phyloP scores from a whole-genome alignment of 2,888 invertebrate genomes.

The Stegana nigrithorax region DNA sequence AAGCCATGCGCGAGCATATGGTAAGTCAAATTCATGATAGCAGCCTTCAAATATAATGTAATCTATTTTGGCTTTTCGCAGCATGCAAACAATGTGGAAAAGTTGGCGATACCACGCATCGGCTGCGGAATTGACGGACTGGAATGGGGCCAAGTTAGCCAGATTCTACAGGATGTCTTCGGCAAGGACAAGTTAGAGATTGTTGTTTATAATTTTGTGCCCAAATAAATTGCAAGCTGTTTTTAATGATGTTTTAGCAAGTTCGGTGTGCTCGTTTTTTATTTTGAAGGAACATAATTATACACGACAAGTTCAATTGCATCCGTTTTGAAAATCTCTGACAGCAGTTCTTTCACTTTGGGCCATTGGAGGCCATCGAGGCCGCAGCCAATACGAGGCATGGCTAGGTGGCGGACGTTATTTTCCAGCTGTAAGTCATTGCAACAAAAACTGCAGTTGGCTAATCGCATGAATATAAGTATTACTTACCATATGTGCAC shows the following conservation, averaged over 20 bases:
- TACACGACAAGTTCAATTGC: conserved; percentile 70
- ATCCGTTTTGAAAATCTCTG: conserved; percentile 70
- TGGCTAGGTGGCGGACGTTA: conserved; percentile 71
- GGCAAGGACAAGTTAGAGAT: conserved; percentile 69
- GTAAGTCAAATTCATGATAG: conserved; percentile 31
- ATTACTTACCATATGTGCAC: conserved; percentile 61
- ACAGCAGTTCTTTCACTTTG: conserved; percentile 71
- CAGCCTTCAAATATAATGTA: conserved; percentile 16
- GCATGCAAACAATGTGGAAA: conserved; percentile 69
- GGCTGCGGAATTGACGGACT: conserved; percentile 77
- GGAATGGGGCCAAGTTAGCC: conserved; percentile 73
- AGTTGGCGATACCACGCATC: conserved; percentile 74
- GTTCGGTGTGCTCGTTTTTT: conserved; percentile 10
- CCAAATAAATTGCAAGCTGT: conserved; percentile 42
- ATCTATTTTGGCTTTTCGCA: conserved; percentile 15
- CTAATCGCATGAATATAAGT: not conserved
- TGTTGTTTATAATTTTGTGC: conserved; percentile 70
- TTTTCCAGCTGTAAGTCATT: conserved; percentile 67
- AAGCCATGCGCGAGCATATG: conserved; percentile 66
- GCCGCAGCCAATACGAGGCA: conserved; percentile 77
- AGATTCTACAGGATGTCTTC: conserved; percentile 71
- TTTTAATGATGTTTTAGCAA: not conserved
- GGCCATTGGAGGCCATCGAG: conserved; percentile 74
- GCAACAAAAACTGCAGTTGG: conserved; percentile 2
- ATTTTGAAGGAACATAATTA: conserved; percentile 60